These are phyloP conservation scores for Protodeltote pygarga DNA, from an alignment of 2,888 invertebrate genomes.

Conservation along the genomic window DNA sequence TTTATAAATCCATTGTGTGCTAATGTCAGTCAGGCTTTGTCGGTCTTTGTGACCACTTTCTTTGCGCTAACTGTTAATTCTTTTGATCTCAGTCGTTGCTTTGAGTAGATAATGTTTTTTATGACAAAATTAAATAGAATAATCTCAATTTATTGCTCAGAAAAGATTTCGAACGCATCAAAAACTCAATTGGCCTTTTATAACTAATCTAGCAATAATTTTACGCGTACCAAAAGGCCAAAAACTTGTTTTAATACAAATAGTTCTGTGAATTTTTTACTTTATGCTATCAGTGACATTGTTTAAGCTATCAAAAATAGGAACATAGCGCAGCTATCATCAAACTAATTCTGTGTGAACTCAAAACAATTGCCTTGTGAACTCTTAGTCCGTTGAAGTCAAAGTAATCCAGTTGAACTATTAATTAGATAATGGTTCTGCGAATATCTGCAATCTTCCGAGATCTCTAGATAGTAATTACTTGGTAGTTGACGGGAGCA, in stretches of 20 bases:
- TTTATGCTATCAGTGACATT: too few species aligned
- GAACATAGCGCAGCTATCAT: neutral
- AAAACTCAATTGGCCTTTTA: neutral
- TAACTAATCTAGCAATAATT: too few species aligned
- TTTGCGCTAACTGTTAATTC: constrained; percentile 28
- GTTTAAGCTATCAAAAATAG: too few species aligned
- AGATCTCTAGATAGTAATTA: constrained; percentile 15
- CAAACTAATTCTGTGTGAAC: constrained; percentile 1
- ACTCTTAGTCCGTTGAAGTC: constrained; percentile 7
- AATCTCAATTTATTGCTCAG: too few species aligned
- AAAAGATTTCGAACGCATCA: neutral
- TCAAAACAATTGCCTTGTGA: constrained; percentile 8
- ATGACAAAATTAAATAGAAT: too few species aligned
- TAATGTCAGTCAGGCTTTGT: constrained; percentile 42
- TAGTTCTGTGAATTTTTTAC: too few species aligned
- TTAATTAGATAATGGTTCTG: constrained; percentile 24
- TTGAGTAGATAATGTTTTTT: neutral
- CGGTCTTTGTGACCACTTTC: constrained; percentile 38
- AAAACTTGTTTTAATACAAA: too few species aligned
- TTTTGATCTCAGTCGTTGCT: constrained; percentile 11
- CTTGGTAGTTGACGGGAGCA: constrained; percentile 21
- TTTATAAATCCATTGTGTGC: constrained; percentile 53
- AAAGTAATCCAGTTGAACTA: constrained; percentile 30
- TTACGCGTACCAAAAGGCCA: too few species aligned
- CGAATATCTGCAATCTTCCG: constrained; percentile 11